Evolutionary conservation across 2,113 vertebrate genomes (phyloP).

Genomic region (Oncorhynchus gorbuscha): DNA sequence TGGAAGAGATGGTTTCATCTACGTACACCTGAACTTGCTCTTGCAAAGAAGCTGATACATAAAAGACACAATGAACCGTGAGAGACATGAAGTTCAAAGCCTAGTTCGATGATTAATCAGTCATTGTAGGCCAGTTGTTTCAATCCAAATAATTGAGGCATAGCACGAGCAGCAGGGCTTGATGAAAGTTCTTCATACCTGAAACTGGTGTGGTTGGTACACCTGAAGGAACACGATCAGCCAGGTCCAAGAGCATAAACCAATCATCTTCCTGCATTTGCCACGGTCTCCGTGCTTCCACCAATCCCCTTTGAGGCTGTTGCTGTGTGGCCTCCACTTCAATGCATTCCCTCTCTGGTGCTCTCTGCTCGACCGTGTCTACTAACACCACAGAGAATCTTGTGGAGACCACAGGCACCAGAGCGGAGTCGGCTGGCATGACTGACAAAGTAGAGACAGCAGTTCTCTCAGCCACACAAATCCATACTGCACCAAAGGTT

Average conservation of each 20-base stretch:
- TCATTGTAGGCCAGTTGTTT: not conserved
- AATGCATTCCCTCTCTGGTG: not conserved
- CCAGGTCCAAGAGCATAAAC: constrained; percentile 24
- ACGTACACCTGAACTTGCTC: constrained; percentile 1
- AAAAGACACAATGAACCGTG: constrained; percentile 19
- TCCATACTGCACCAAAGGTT: not conserved
- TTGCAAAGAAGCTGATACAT: constrained; percentile 23
- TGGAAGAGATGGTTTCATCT: not conserved
- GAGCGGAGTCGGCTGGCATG: too few relatives aligned
- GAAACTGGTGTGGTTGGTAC: not conserved
- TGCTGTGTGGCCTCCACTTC: not conserved
- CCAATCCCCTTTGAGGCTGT: not conserved
- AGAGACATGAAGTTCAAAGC: not conserved
- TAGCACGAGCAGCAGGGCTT: constrained; percentile 4
- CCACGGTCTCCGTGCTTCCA: not conserved
- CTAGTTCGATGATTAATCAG: not conserved
- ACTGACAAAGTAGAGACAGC: not conserved
- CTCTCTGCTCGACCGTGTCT: not conserved
- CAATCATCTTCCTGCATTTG: constrained; percentile 24
- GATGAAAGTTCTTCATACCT: not conserved
- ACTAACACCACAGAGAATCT: constrained; percentile 4
- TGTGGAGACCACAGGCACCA: not conserved
- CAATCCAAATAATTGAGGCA: not conserved
- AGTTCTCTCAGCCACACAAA: not conserved
- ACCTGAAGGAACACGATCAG: constrained; percentile 10